Conservation (phyloP, 2,888 invertebrate species). For the Xanthorhoe designata region DNA sequence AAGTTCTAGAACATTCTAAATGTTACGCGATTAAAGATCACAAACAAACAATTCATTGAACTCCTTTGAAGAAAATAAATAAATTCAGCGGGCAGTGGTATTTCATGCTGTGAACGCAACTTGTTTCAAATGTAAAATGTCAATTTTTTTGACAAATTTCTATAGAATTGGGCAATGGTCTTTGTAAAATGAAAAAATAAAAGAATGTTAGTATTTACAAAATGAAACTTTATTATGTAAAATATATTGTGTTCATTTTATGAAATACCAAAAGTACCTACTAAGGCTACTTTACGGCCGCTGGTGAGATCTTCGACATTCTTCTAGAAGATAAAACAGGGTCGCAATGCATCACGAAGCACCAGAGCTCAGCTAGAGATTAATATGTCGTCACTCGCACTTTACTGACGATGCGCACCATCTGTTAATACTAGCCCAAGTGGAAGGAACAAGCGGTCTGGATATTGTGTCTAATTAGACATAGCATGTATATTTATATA, state of each 20-base stretch:
- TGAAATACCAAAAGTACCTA: too few species aligned
- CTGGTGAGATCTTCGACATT: neutral
- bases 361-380: slow-evolving; percentile 58
- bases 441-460: slow-evolving; percentile 31
- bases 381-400: slow-evolving; percentile 72
- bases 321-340: neutral
- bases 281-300: too few species aligned
- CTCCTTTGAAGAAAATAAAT: too few species aligned
- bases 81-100: too few species aligned
- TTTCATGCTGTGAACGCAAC: too few species aligned
- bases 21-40: neutral
- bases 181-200: too few species aligned
- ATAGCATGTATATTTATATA: neutral
- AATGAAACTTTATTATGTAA: too few species aligned
- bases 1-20: slow-evolving; percentile 20
- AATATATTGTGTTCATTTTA: too few species aligned
- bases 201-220: too few species aligned
- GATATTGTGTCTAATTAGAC: neutral
- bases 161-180: too few species aligned
- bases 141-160: too few species aligned
- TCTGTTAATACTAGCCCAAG: slow-evolving; percentile 43
- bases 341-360: slow-evolving; percentile 31
- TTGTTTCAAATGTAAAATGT: too few species aligned
- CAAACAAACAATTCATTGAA: neutral
- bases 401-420: slow-evolving; percentile 52